Evolutionary conservation across 2,888 invertebrate genomes (phyloP).

Genomic region (Colletes collaris): DNA sequence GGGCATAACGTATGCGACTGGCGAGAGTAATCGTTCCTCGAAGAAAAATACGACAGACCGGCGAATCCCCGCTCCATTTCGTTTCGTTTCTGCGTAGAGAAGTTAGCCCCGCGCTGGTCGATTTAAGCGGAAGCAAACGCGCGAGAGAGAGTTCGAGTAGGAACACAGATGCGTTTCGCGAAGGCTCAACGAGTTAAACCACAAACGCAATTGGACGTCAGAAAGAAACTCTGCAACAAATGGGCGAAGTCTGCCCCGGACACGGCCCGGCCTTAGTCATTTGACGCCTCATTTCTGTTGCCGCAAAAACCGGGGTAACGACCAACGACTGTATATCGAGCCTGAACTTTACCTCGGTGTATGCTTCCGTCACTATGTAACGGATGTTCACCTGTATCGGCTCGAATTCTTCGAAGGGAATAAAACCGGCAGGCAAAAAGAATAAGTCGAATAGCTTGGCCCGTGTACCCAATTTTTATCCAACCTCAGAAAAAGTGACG

Average conservation of each 20-base stretch:
- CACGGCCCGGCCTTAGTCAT: conserved; percentile 69
- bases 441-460: background rate
- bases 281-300: conserved; percentile 76
- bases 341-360: conserved; percentile 32
- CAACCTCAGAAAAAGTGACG: no score
- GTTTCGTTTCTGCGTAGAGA: conserved; percentile 48
- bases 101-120: conserved; percentile 52
- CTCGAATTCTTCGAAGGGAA: background rate
- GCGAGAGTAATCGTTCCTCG: conserved; percentile 45
- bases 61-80: conserved; percentile 24
- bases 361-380: conserved; percentile 25
- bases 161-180: conserved; percentile 64
- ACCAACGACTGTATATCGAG: conserved; percentile 63
- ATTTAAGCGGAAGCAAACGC: conserved; percentile 64
- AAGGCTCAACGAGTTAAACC: conserved; percentile 70
- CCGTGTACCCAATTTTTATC: no score
- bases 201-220: conserved; percentile 71
- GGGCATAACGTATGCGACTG: background rate
- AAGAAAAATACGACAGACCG: conserved; percentile 42
- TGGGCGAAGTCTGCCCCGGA: conserved; percentile 71
- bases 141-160: conserved; percentile 44
- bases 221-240: conserved; percentile 75
- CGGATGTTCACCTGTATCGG: conserved; percentile 20
- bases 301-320: conserved; percentile 71
- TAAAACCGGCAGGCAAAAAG: background rate